Base-by-base conservation (phyloP, 1,140 invertebrate species). In the Pachypeltis micranthus region DNA sequence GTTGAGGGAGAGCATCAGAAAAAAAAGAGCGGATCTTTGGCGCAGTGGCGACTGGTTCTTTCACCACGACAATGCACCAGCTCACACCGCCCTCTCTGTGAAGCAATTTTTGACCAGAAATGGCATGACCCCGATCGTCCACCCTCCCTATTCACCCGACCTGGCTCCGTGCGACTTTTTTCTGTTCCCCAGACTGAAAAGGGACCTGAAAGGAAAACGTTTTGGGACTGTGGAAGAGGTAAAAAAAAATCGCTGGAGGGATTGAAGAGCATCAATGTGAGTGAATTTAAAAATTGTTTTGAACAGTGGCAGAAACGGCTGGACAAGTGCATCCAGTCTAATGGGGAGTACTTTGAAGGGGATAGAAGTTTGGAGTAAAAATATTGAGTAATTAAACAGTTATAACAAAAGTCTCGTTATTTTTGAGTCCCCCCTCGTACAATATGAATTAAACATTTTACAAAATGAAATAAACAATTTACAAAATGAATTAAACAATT, bases 91-190 rank as follows among this genome's bases (percentile, higher is more conserved):
- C 44, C 31, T 44, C 34, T 70, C 62, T 12, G 66, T 68, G 31
- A 39, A 39, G 31, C 31, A 39, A 39, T n/a, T 39, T 39, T 39
- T 39, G 31, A 16, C 31, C 16, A 68, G 66, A 68, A 64, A 73
- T 47, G 28, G 31, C 19, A 69, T 67, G 59, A 26, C 16, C 51
- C 25, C 59, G 66, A 74, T 81, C 44, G 68, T 68, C 28, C 75
- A 79, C 65, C 73, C 72, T 70, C 73, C 74, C 24, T 78, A 78
- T 66, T 73, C 67, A 58, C 73, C 54, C n/a, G n/a, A n/a, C n/a
- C n/a, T n/a, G n/a, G n/a, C n/a, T n/a, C 72, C 70, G 73, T 74
- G 25, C 78, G 78, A 66, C 73, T 67, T 56, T 73, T 54, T n/a
- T n/a, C n/a, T n/a, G n/a, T n/a, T n/a, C n/a, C n/a, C n/a, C n/a